phyloP scores from a whole-genome alignment of 2,797 vertebrate species.

The Enteromius anoplus region DNA sequence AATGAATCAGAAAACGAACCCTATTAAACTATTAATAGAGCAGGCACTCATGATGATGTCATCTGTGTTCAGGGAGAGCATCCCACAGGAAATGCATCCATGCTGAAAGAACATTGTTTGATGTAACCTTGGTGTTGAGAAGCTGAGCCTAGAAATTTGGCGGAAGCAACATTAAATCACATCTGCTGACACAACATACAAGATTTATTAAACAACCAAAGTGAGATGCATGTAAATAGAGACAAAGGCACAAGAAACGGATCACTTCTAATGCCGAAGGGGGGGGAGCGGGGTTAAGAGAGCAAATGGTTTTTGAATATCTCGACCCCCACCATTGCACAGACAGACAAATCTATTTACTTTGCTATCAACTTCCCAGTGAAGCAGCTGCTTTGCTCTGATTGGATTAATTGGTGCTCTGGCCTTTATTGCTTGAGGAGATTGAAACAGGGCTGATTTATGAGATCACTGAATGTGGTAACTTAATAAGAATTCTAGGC shows the following conservation, averaged over 20 bases:
- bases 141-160: background rate
- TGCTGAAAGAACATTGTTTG: slow-evolving; percentile 40
- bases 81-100: slow-evolving; percentile 42
- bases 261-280: background rate
- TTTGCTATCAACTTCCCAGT: slow-evolving; percentile 62
- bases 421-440: slow-evolving; percentile 57
- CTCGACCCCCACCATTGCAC: slow-evolving; percentile 37
- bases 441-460: slow-evolving; percentile 57
- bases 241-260: background rate
- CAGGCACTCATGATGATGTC: slow-evolving; percentile 43
- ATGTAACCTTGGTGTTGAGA: slow-evolving; percentile 36
- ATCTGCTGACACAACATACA: slow-evolving; percentile 17
- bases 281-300: background rate
- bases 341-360: slow-evolving; percentile 64
- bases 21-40: slow-evolving; percentile 50
- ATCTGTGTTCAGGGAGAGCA: slow-evolving; percentile 41
- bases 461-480: slow-evolving; percentile 31
- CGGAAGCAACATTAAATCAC: background rate
- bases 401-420: slow-evolving; percentile 70
- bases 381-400: slow-evolving; percentile 68
- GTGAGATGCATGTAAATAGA: background rate
- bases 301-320: slow-evolving; percentile 39
- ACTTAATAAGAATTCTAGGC: slow-evolving; percentile 31
- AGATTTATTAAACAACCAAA: slow-evolving; percentile 14
- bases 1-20: slow-evolving; percentile 41